These are phyloP conservation scores for Hydropsyche tenuis DNA, from an alignment of 1,140 invertebrate genomes.

Conservation along the genomic window DNA sequence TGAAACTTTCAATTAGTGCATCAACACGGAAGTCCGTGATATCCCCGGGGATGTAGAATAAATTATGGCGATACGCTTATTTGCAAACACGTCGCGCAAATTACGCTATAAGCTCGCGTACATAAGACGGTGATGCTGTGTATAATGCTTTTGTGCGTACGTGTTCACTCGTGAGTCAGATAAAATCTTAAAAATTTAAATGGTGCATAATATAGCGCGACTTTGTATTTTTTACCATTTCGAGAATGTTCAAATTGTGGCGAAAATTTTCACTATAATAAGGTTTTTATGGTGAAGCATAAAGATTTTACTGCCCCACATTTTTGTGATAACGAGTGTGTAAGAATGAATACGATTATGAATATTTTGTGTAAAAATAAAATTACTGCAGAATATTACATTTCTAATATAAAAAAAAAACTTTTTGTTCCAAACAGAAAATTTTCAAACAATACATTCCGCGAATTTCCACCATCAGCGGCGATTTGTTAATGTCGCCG, in stretches of 20 bases:
- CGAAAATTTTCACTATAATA: no score
- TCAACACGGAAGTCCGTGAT: slow-evolving; percentile 10
- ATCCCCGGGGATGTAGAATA: slow-evolving; percentile 2
- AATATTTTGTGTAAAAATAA: no score
- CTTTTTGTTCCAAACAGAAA: neutral
- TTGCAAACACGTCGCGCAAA: neutral
- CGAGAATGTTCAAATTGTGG: no score
- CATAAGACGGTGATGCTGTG: neutral
- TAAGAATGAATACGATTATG: no score
- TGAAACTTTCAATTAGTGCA: slow-evolving; percentile 22
- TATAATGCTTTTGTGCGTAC: neutral
- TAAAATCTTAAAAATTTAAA: no score
- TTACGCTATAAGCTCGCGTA: neutral
- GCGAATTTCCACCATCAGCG: neutral
- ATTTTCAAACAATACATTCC: neutral
- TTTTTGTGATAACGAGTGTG: no score
- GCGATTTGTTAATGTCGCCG: slow-evolving; percentile 4
- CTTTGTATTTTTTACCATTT: no score
- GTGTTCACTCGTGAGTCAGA: neutral
- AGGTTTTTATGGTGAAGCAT: no score
- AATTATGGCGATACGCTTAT: neutral
- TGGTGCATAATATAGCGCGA: no score
- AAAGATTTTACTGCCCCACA: no score
- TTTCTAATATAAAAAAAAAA: neutral
- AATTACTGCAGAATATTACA: no score